Conservation (phyloP, 2,797 vertebrate species). For the Falco columbarius region DNA sequence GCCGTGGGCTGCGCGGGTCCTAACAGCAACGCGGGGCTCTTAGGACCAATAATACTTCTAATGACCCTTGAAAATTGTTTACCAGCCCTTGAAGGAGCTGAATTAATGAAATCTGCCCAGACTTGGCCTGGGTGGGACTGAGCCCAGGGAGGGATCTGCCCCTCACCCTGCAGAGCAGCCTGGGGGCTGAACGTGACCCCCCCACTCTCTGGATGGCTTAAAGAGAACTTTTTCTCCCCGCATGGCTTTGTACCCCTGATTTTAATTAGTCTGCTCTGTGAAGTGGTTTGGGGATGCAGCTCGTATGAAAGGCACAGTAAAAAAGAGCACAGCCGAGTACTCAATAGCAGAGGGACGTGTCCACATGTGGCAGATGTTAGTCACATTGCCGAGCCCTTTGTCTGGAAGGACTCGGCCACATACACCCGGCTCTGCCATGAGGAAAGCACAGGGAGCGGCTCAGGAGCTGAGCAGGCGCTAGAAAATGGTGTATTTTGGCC, state of each 20-base stretch:
- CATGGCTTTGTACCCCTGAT: background rate
- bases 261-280: conserved; percentile 24
- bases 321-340: background rate
- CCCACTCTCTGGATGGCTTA: background rate
- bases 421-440: background rate
- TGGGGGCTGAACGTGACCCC: background rate
- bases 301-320: background rate
- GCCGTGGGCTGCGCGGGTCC: background rate
- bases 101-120: background rate
- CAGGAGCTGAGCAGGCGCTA: background rate
- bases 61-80: background rate
- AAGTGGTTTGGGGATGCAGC: conserved; percentile 53
- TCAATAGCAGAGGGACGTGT: background rate
- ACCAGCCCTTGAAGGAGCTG: background rate
- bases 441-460: background rate
- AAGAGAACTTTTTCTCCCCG: background rate
- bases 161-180: background rate
- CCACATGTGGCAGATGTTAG: conserved; percentile 40
- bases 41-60: background rate
- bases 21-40: rapidly evolving
- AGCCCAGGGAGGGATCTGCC: background rate
- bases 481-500: rapidly evolving
- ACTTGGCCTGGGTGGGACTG: background rate
- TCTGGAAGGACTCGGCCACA: background rate
- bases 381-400: background rate